These are phyloP conservation scores for Copidosoma aretas DNA, from an alignment of 2,888 invertebrate species.

Conservation along the genomic window DNA sequence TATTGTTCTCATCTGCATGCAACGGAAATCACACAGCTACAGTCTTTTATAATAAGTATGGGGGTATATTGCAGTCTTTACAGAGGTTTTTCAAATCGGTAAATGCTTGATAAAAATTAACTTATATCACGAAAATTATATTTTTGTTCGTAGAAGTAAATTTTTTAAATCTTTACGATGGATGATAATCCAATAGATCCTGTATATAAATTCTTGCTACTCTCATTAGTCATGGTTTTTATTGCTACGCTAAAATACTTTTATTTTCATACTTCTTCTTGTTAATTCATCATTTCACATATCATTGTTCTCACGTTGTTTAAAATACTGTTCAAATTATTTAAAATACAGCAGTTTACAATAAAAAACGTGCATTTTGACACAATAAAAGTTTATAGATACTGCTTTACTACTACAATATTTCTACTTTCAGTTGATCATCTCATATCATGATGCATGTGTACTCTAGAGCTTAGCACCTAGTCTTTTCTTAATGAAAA, in stretches of 20 bases:
- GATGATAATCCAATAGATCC: too few species aligned
- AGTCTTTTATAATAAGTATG: slow-evolving; percentile 30
- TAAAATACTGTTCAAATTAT: background rate
- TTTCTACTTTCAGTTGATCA: background rate
- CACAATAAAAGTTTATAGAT: background rate
- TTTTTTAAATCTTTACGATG: too few species aligned
- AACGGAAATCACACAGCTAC: slow-evolving; percentile 25
- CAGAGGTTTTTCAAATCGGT: background rate
- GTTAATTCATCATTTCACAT: background rate
- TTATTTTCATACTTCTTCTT: background rate
- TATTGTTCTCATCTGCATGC: background rate
- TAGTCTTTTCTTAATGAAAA: background rate
- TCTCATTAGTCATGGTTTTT: background rate
- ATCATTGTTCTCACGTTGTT: background rate
- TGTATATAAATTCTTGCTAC: too few species aligned
- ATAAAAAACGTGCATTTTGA: background rate
- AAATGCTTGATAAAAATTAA: background rate
- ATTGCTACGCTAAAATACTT: background rate
- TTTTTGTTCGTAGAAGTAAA: background rate
- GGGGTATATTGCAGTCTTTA: slow-evolving; percentile 35
- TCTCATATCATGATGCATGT: background rate
- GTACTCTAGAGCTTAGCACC: background rate
- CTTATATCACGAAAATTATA: background rate
- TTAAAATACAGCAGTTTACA: background rate
- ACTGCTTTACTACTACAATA: background rate